A percentile compares a stretch with the other conserved stretches of the same genome.
Conservation (phyloP, 1,140 invertebrate genomes). For the Papilio polytes region DNA sequence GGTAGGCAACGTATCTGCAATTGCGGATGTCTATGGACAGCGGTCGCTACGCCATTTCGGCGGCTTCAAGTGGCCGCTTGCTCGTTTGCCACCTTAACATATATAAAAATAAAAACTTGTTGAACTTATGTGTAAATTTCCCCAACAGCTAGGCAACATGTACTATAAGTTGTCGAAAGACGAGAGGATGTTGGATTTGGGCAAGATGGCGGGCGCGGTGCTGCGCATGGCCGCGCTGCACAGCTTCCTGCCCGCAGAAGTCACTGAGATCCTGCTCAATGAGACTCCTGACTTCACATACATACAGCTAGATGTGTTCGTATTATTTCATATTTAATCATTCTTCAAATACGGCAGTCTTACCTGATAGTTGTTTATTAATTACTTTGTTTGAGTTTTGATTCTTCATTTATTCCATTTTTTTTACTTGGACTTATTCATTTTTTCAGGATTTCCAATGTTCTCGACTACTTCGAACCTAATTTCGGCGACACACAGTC, state of each 20-base stretch:
- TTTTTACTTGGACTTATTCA: not conserved
- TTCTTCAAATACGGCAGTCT: not conserved
- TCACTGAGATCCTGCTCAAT: conserved; percentile 57
- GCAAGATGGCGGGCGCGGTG: conserved; percentile 71
- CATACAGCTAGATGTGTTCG: conserved; percentile 72
- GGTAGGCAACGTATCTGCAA: too few relatives aligned
- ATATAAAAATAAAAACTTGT: too few relatives aligned
- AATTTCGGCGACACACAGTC: conserved; percentile 71
- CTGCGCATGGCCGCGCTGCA: conserved; percentile 77
- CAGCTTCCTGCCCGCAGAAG: conserved; percentile 81
- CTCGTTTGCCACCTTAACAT: too few relatives aligned
- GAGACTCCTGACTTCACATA: conserved; percentile 68
- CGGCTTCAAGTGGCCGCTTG: too few relatives aligned
- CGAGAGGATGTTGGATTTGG: conserved; percentile 58
- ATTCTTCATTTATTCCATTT: not conserved
- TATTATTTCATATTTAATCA: conserved; percentile 39
- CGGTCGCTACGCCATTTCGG: too few relatives aligned
- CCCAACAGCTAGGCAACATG: conserved; percentile 69
- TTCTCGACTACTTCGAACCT: conserved; percentile 69
- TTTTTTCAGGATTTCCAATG: conserved; percentile 61
- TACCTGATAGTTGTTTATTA: not conserved
- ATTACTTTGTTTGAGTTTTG: not conserved
- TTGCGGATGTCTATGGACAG: too few relatives aligned
- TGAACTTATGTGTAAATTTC: conserved; percentile 16
- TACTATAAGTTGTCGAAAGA: conserved; percentile 72